Conservation (phyloP, 2,797 vertebrate species). For the Champsocephalus gunnari region DNA sequence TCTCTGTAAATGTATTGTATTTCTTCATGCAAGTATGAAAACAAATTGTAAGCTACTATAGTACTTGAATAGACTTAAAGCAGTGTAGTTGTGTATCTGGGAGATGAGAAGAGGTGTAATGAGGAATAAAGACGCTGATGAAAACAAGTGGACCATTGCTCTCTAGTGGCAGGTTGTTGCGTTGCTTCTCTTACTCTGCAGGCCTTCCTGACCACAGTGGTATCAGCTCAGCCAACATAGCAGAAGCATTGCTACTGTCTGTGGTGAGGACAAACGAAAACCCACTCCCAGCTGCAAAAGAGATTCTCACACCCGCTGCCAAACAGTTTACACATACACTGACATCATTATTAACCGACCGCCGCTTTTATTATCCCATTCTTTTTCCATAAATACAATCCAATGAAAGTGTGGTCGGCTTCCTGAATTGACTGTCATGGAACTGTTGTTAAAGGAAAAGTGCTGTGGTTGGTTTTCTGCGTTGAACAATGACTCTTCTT, state of each 20-base stretch:
- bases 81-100: conserved; percentile 8
- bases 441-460: conserved; percentile 31
- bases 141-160: conserved; percentile 59
- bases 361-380: conserved; percentile 26
- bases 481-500: not conserved
- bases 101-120: conserved; percentile 16
- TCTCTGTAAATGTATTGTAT: not conserved
- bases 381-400: conserved; percentile 44
- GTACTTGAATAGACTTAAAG: conserved; percentile 3
- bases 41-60: conserved; percentile 1
- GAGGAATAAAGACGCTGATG: conserved; percentile 7
- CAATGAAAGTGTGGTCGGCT: conserved; percentile 40
- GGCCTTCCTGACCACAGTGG: conserved; percentile 19
- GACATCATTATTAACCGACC: conserved; percentile 43
- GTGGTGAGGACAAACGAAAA: conserved; percentile 50
- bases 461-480: conserved; percentile 28
- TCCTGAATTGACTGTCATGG: conserved; percentile 33
- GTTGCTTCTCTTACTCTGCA: conserved; percentile 25
- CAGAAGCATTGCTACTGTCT: conserved; percentile 49
- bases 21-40: not conserved
- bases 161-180: conserved; percentile 67
- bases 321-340: conserved; percentile 31
- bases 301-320: conserved; percentile 26
- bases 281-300: conserved; percentile 53
- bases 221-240: conserved; percentile 49